Percentiles rank a stretch among this genome's conserved stretches.
phyloP scores from a whole-genome alignment of 2,113 vertebrate genomes.

The Macaca nemestrina region DNA sequence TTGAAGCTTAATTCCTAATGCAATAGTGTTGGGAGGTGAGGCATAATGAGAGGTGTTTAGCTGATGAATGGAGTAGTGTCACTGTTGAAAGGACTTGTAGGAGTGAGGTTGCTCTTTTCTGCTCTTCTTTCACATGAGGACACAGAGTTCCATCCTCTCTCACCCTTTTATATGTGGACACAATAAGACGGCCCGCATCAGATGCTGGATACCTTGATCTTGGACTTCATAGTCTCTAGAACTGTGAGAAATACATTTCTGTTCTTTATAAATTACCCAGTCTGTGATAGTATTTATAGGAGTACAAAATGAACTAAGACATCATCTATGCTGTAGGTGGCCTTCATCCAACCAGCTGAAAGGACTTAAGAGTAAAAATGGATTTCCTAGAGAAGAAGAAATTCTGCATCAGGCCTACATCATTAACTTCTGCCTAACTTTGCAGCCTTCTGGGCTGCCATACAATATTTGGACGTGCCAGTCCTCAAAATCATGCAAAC shows the following conservation, averaged over 20 bases:
- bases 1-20: neutral
- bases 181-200: neutral
- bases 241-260: neutral
- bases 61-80: neutral
- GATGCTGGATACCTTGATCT: neutral
- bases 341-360: neutral
- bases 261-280: neutral
- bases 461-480: too few species aligned
- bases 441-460: too few species aligned
- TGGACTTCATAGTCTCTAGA: neutral
- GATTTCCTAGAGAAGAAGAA: neutral
- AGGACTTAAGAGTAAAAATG: neutral
- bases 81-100: neutral
- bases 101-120: neutral
- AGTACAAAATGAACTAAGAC: neutral
- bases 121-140: neutral
- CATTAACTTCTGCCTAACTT: too few species aligned
- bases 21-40: neutral
- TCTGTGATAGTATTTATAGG: neutral
- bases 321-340: neutral
- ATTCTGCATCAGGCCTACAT: neutral
- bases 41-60: neutral
- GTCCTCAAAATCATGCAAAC: neutral
- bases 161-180: neutral
- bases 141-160: neutral